Base-by-base conservation (phyloP, 2,888 invertebrate genomes). In the Diaphora mendica region DNA sequence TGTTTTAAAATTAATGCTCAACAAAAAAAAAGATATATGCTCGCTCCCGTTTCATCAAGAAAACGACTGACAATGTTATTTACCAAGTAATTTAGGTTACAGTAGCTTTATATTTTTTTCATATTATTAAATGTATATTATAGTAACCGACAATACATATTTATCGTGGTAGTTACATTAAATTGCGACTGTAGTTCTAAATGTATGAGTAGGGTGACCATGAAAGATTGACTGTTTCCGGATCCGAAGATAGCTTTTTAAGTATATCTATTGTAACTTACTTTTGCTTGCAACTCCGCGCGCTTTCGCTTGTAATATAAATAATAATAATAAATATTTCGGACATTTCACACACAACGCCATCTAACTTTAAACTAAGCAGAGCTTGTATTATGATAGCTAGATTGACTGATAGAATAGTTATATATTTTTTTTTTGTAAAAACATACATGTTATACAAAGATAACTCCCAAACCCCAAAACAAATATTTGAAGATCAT, bases 81-180 rank as follows among this genome's bases (percentile, higher is more conserved):
- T 68, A 68, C 35, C 23, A 59, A 82, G 79, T 74, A 78, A 81
- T 81, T 80, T 73, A 76, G 73, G 73, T 78, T 74, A 62, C 55
- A 76, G 65, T 73, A 72, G 59, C 68, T 59, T 51, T 39, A 68
- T 35, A 39, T 55, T 33, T 35, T 68, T 55, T 68, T 68, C 30
- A 55, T 59, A 68, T 68, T 68, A 39, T 68, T 59, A 77, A 73
- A 71, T 74, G 70, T 73, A 67, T 67, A 59, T 70, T 70, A 75
- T 79, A 64, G 75, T 71, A 77, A 82, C 68, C 74, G 76, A 67
- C 75, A 73, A 79, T 84, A 82, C 77, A 77, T 82, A 82, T 84
- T 82, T 83, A 84, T 83, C 75, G 75, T 67, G 48, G 72, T 62
- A 72, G 79, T 81, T 84, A 77, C 74, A 84, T 83, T 75, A 79